Base-by-base conservation (phyloP, 2,888 invertebrate species). In the Drosophila mimetica region DNA sequence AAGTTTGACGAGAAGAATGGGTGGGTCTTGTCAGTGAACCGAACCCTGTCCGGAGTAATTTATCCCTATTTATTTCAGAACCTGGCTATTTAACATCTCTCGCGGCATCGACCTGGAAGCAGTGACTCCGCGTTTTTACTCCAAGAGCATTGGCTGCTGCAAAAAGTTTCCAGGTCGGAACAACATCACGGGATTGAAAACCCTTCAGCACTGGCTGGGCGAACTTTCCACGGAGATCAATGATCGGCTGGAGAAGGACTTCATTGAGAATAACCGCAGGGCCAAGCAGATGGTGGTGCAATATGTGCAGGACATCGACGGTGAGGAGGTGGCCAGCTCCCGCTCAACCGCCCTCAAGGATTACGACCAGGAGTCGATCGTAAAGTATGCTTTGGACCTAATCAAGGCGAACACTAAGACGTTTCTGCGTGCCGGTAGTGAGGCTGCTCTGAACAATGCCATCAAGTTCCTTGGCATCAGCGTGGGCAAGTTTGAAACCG, bases 71-170 rank as follows among this genome's bases (percentile, higher is more conserved):
- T 11, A 4, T 48, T 64, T 2, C 87, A 97, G 97, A 13, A 92
- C 93, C 4, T 98, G 97, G 97, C 89, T 98, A 30, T 96, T 96
- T 90, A 95, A 96, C 79, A 95, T 98, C 71, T 96, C 96, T 2
- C 94, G 96, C 71, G 99, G 99, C 2, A 94, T 96, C 57, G 98
- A 99, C 89, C 91, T 94, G 71, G 99, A 99, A 86, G 95, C 96
- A 13, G 99, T 99, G 0, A 95, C 94, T 65, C 94, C 95, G 0
- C 94, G 97, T 74, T 95, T 97, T 71, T 94, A 97, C 58, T 94
- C 97, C 0, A 98, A 98, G 91, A 98, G 98, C 54, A 97, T 99
- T 79, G 99, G 98, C 0, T 98, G 98, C 87, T 97, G 97, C 90
- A 99, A 99, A 92, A 97, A 97, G 88, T 98, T 99, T 90, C 95